Conservation (phyloP, 2,888 invertebrate species). For the Clitarchus hookeri region DNA sequence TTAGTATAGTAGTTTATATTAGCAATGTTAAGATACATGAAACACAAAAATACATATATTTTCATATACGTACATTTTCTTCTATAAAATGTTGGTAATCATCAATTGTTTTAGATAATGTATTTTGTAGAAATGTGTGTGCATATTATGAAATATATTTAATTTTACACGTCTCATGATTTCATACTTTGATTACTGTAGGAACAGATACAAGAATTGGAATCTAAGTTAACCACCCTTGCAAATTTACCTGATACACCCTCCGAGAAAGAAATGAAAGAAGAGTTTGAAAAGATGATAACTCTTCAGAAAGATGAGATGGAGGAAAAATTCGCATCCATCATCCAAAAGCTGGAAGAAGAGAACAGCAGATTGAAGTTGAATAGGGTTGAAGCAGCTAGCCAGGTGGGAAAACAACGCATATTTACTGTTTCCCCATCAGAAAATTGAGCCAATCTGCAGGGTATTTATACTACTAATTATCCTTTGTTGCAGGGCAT, state of each 20-base stretch:
- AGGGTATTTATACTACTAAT: neutral
- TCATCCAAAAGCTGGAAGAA: slow-evolving; percentile 19
- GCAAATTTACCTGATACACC: neutral
- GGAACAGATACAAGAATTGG: slow-evolving; percentile 11
- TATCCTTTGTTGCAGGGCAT: neutral
- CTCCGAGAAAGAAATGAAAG: neutral
- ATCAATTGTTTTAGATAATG: too few relatives aligned
- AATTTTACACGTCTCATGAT: too few relatives aligned
- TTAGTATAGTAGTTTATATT: too few relatives aligned
- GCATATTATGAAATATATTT: too few relatives aligned
- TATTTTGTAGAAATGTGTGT: too few relatives aligned
- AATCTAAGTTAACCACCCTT: neutral
- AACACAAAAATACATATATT: too few relatives aligned
- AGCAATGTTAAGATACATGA: too few relatives aligned
- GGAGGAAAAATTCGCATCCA: neutral
- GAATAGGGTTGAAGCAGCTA: neutral
- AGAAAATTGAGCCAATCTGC: neutral
- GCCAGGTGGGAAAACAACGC: neutral
- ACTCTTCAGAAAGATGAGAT: neutral
- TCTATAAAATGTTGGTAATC: too few relatives aligned
- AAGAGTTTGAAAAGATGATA: neutral
- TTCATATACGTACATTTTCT: too few relatives aligned
- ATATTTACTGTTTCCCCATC: neutral
- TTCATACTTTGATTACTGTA: neutral
- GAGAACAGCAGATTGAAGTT: slow-evolving; percentile 6